A percentile compares a stretch with the other conserved stretches of the same genome.
phyloP scores from a whole-genome alignment of 2,797 vertebrate genomes.

The Thripadectes ignobilis region DNA sequence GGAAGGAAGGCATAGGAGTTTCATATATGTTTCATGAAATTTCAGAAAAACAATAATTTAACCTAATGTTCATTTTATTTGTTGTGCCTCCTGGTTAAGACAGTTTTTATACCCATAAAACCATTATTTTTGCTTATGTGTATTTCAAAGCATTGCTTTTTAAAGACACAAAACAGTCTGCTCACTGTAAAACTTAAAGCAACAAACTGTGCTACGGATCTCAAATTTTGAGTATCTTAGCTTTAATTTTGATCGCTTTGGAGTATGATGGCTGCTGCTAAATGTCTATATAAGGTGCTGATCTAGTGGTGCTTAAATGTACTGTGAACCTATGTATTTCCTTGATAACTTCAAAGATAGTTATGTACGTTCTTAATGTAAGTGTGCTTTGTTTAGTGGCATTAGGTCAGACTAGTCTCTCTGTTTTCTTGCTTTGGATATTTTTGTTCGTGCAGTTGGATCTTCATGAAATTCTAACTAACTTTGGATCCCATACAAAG shows the following conservation, averaged over 20 bases:
- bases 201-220: fast-evolving
- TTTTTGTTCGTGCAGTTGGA: not conserved
- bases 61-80: not conserved
- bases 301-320: not conserved
- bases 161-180: not conserved
- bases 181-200: not conserved
- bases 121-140: not conserved
- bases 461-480: not conserved
- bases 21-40: not conserved
- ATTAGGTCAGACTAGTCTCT: fast-evolving
- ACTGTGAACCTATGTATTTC: not conserved
- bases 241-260: not conserved
- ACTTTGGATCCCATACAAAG: not conserved
- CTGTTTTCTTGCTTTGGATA: not conserved
- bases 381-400: not conserved
- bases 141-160: not conserved
- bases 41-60: not conserved
- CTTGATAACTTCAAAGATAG: not conserved
- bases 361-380: fast-evolving
- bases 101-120: not conserved
- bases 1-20: not conserved
- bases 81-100: not conserved
- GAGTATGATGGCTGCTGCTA: not conserved
- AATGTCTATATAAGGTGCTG: not conserved
- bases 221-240: not conserved